Evolutionary conservation across 2,113 vertebrate species (phyloP).

Genomic region (Seriola dumerili): DNA sequence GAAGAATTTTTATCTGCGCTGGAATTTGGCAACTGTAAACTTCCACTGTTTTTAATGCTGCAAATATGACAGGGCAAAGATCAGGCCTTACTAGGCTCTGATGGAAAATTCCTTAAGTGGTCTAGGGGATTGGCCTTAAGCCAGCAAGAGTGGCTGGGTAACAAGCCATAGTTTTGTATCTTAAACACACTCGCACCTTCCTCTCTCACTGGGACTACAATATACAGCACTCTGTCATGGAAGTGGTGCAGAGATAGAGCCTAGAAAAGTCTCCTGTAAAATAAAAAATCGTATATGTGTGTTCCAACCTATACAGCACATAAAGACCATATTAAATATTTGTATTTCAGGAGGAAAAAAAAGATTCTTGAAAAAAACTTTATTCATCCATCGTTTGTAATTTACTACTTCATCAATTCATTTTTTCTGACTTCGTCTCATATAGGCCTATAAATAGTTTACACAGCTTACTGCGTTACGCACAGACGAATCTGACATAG

Average conservation of each 20-base stretch:
- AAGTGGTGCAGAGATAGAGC: not conserved
- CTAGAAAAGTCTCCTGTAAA: not conserved
- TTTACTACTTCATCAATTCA: not conserved
- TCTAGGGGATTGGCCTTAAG: constrained; percentile 38
- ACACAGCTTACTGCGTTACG: not conserved
- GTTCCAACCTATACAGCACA: too few species aligned
- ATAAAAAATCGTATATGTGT: not conserved
- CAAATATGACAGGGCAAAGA: constrained; percentile 52
- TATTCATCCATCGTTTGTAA: too few species aligned
- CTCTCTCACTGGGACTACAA: not conserved
- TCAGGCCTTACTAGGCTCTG: constrained; percentile 35
- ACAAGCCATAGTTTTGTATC: not conserved
- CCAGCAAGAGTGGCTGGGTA: constrained; percentile 23
- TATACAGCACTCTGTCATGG: not conserved
- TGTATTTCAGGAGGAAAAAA: too few species aligned
- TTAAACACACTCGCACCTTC: not conserved
- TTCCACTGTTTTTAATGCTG: constrained; percentile 52
- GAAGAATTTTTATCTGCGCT: constrained; percentile 38
- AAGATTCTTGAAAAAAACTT: too few species aligned
- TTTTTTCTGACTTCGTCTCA: too few species aligned
- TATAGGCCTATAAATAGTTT: too few species aligned
- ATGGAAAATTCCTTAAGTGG: constrained; percentile 68
- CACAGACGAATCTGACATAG: not conserved
- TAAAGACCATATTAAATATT: too few species aligned
- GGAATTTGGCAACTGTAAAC: constrained; percentile 63